Conservation (phyloP, 2,113 vertebrate genomes). For the Protobothrops mucrosquamatus region DNA sequence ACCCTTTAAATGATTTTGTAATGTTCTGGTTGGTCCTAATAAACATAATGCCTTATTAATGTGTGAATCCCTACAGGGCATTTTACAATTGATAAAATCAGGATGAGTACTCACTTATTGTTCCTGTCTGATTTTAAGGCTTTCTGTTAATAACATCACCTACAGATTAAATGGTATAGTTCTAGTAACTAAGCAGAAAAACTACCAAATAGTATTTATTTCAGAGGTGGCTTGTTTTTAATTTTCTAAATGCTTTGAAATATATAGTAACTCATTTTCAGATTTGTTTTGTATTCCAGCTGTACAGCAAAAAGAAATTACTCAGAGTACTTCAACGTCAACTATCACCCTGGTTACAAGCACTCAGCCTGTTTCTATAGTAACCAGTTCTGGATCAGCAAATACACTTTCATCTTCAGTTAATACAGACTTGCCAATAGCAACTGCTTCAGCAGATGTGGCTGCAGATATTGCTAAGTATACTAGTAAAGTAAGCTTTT, state of each 20-base stretch:
- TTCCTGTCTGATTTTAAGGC: neutral
- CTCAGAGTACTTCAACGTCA: slow-evolving; percentile 83
- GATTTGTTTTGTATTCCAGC: slow-evolving; percentile 62
- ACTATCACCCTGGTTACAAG: slow-evolving; percentile 91
- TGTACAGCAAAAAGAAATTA: slow-evolving; percentile 90
- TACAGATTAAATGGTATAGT: neutral
- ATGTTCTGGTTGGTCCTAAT: neutral
- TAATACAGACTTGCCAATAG: slow-evolving; percentile 84
- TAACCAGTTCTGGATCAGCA: slow-evolving; percentile 77
- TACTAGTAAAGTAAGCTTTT: slow-evolving; percentile 86
- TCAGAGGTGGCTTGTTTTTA: neutral
- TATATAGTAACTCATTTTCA: slow-evolving; percentile 6
- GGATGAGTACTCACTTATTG: neutral
- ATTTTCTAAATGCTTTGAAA: neutral
- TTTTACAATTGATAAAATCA: neutral
- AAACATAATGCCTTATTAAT: neutral
- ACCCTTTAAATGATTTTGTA: neutral
- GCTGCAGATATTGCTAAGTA: slow-evolving; percentile 97
- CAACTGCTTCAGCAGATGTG: slow-evolving; percentile 91
- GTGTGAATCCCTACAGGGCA: neutral
- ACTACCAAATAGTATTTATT: neutral
- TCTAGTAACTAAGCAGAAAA: neutral
- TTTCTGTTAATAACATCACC: neutral
- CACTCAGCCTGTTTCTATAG: slow-evolving; percentile 81
- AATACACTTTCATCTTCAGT: slow-evolving; percentile 77